phyloP scores from a whole-genome alignment of 2,888 invertebrate genomes.

The Netelia fuscicornis region DNA sequence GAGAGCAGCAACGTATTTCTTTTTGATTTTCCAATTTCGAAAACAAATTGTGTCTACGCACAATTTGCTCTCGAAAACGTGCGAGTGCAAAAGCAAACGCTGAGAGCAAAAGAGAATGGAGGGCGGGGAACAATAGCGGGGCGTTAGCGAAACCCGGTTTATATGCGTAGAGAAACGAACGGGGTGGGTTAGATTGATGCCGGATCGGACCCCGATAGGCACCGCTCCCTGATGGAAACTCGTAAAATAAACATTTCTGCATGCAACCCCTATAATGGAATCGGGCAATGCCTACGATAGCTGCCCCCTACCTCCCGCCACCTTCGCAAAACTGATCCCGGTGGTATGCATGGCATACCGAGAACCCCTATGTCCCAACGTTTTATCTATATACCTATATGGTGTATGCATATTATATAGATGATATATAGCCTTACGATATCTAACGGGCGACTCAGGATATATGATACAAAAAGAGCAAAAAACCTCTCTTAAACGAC shows the following conservation, averaged over 20 bases:
- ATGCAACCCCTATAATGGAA: slow-evolving; percentile 67
- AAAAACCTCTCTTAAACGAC: slow-evolving; percentile 11
- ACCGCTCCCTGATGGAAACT: slow-evolving; percentile 67
- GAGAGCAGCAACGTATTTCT: slow-evolving; percentile 48
- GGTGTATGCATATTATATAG: slow-evolving; percentile 34
- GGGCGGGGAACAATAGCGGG: background rate
- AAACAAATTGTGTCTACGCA: slow-evolving; percentile 49
- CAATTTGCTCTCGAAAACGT: background rate
- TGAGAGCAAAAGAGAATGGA: background rate
- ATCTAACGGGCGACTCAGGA: background rate
- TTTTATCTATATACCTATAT: slow-evolving; percentile 23
- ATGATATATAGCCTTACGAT: slow-evolving; percentile 12
- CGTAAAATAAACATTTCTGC: slow-evolving; percentile 72
- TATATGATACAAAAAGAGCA: slow-evolving; percentile 5
- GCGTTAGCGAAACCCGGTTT: slow-evolving; percentile 18
- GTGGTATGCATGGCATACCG: slow-evolving; percentile 1
- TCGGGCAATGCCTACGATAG: slow-evolving; percentile 54
- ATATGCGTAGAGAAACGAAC: slow-evolving; percentile 4
- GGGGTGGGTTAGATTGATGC: slow-evolving; percentile 55
- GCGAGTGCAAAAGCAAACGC: slow-evolving; percentile 24
- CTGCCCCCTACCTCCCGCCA: background rate
- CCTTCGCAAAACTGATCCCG: background rate
- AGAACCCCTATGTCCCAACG: background rate
- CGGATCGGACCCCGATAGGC: slow-evolving; percentile 58
- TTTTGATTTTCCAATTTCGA: slow-evolving; percentile 60